Evolutionary conservation across 2,888 invertebrate species (phyloP).

Genomic region (Apocheima hispidaria): DNA sequence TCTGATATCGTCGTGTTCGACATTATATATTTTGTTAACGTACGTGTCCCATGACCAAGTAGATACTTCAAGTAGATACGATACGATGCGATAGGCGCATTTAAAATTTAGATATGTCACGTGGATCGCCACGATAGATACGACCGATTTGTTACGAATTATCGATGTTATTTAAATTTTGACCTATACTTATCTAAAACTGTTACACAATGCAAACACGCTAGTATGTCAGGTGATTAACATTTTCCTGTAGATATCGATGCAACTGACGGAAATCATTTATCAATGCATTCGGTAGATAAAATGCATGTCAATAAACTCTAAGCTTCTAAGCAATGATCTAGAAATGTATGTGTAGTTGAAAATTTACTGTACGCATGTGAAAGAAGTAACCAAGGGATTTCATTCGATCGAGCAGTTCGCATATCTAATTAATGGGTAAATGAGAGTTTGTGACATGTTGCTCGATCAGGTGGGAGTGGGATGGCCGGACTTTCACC

Average conservation of each 20-base stretch:
- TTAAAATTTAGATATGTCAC: slow-evolving; percentile 59
- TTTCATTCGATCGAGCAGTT: slow-evolving; percentile 6
- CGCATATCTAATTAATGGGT: slow-evolving; percentile 2
- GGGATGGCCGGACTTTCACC: slow-evolving; percentile 60
- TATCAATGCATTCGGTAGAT: slow-evolving; percentile 16
- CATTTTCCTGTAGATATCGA: slow-evolving; percentile 18
- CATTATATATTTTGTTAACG: slow-evolving; percentile 25
- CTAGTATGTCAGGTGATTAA: slow-evolving; percentile 15
- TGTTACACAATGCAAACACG: slow-evolving; percentile 38
- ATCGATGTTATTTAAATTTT: slow-evolving; percentile 49
- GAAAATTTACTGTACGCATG: neutral
- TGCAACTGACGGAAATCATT: slow-evolving; percentile 17
- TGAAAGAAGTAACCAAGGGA: slow-evolving; percentile 22
- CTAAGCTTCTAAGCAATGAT: neutral
- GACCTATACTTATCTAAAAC: slow-evolving; percentile 49
- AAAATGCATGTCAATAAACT: slow-evolving; percentile 8
- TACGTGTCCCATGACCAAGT: too few species aligned
- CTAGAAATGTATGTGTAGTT: neutral
- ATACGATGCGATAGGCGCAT: slow-evolving; percentile 41
- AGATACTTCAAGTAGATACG: slow-evolving; percentile 40
- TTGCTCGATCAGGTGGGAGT: slow-evolving; percentile 54
- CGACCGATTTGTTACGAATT: slow-evolving; percentile 19
- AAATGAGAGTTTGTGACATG: slow-evolving; percentile 13
- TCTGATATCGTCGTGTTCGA: slow-evolving; percentile 8
- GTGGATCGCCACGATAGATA: slow-evolving; percentile 52